A percentile compares a stretch with the other conserved stretches of the same genome.
Evolutionary conservation across 2,113 vertebrate genomes (phyloP).

Genomic region (Dolichallabes microphthalmus): DNA sequence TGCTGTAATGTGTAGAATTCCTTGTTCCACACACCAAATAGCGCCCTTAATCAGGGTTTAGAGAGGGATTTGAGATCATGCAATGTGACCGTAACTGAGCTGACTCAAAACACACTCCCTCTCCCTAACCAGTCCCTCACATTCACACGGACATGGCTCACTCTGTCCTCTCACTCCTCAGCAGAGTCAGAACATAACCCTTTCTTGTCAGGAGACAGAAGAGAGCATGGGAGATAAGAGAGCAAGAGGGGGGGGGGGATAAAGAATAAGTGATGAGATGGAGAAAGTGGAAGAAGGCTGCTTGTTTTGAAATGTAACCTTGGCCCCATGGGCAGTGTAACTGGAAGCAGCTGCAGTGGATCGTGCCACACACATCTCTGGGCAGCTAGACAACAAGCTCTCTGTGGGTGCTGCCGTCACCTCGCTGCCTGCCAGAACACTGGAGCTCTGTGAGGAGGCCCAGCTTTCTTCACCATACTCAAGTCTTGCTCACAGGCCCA

Average conservation of each 20-base stretch:
- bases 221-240: not conserved
- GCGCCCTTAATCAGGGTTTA: no score
- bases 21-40: no score
- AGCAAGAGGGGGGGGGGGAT: not conserved
- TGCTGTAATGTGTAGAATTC: no score
- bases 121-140: not conserved
- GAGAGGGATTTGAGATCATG: not conserved
- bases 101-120: not conserved
- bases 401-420: constrained; percentile 72
- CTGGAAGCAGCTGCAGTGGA: constrained; percentile 71
- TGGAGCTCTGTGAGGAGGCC: constrained; percentile 65
- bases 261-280: constrained; percentile 31
- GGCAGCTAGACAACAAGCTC: constrained; percentile 69
- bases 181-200: constrained; percentile 23
- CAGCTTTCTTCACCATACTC: constrained; percentile 56
- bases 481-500: constrained; percentile 58
- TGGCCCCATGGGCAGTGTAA: constrained; percentile 60
- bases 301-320: constrained; percentile 62
- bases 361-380: constrained; percentile 62
- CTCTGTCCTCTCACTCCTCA: not conserved
- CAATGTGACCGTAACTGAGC: not conserved
- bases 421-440: constrained; percentile 67
- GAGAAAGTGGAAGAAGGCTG: constrained; percentile 28
- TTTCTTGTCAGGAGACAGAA: constrained; percentile 18
- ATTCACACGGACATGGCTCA: constrained; percentile 5